These are phyloP conservation scores for Zygothrica quintamaculata DNA, from an alignment of 2,888 invertebrate genomes.

Conservation along the genomic window DNA sequence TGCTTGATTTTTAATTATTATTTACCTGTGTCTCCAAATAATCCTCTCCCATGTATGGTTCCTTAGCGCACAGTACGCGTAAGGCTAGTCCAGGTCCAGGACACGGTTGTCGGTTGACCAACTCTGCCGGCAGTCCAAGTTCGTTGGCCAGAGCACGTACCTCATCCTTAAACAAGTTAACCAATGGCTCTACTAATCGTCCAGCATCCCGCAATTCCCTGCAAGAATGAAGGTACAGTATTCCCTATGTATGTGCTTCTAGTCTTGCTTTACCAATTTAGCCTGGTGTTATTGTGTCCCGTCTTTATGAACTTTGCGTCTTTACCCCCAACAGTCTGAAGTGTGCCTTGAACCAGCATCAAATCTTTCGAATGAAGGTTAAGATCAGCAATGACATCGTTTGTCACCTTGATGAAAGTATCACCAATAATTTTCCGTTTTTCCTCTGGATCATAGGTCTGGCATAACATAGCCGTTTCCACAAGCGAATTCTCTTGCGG, in stretches of 20 bases:
- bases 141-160: slow-evolving; percentile 94
- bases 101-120: slow-evolving; percentile 98
- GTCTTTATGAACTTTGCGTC: slow-evolving; percentile 99
- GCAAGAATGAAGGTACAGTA: slow-evolving; percentile 34
- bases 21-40: slow-evolving; percentile 96
- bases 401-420: slow-evolving; percentile 97
- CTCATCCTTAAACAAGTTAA: slow-evolving; percentile 99
- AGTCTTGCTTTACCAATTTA: slow-evolving; percentile 88
- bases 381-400: slow-evolving; percentile 94
- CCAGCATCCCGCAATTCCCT: slow-evolving; percentile 90
- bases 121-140: slow-evolving; percentile 92
- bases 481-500: slow-evolving; percentile 85
- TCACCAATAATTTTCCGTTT: slow-evolving; percentile 99
- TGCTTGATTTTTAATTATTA: not conserved
- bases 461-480: slow-evolving; percentile 93
- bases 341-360: slow-evolving; percentile 96
- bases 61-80: slow-evolving; percentile 97
- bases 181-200: slow-evolving; percentile 97
- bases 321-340: slow-evolving; percentile 94
- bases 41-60: slow-evolving; percentile 96
- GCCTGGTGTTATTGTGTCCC: slow-evolving; percentile 99
- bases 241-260: slow-evolving; percentile 39
- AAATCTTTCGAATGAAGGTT: slow-evolving; percentile 96
- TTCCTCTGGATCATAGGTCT: slow-evolving; percentile 96
- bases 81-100: slow-evolving; percentile 99